Evolutionary conservation across 2,888 invertebrate species (phyloP).

Genomic region (Lochmaea capreae): DNA sequence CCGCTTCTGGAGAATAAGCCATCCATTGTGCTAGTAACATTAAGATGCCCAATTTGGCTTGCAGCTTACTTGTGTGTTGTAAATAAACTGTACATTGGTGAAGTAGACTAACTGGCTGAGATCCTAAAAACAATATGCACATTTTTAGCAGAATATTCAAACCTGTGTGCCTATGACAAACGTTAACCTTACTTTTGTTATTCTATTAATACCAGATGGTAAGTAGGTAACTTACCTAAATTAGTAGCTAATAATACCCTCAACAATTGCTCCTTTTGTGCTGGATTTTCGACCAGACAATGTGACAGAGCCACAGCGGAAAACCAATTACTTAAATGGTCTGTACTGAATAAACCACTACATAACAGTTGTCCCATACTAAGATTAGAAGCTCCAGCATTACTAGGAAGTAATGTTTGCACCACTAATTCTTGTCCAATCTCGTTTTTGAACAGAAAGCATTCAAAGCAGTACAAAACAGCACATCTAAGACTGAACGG

Average conservation of each 20-base stretch:
- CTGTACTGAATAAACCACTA: slow-evolving; percentile 89
- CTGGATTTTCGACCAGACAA: slow-evolving; percentile 85
- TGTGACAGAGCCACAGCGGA: slow-evolving; percentile 92
- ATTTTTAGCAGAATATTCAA: neutral
- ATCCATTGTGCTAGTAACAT: slow-evolving; percentile 93
- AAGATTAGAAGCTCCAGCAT: slow-evolving; percentile 73
- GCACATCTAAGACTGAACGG: slow-evolving; percentile 89
- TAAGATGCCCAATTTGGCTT: slow-evolving; percentile 88
- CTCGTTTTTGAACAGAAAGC: slow-evolving; percentile 94
- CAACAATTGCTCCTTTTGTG: slow-evolving; percentile 89
- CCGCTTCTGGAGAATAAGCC: slow-evolving; percentile 84
- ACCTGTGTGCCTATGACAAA: too few species aligned
- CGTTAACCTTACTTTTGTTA: too few species aligned
- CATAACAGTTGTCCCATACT: slow-evolving; percentile 90
- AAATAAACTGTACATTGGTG: slow-evolving; percentile 88
- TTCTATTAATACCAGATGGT: neutral
- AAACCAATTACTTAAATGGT: slow-evolving; percentile 95
- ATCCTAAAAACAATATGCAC: slow-evolving; percentile 61
- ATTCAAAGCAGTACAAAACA: slow-evolving; percentile 97
- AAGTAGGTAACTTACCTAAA: slow-evolving; percentile 63
- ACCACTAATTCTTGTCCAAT: slow-evolving; percentile 88
- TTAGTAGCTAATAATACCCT: slow-evolving; percentile 91
- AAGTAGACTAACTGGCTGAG: slow-evolving; percentile 88
- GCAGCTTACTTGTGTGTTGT: slow-evolving; percentile 84
- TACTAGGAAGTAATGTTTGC: slow-evolving; percentile 91